phyloP scores from a whole-genome alignment of 2,888 invertebrate species.

The Polia nebulosa region DNA sequence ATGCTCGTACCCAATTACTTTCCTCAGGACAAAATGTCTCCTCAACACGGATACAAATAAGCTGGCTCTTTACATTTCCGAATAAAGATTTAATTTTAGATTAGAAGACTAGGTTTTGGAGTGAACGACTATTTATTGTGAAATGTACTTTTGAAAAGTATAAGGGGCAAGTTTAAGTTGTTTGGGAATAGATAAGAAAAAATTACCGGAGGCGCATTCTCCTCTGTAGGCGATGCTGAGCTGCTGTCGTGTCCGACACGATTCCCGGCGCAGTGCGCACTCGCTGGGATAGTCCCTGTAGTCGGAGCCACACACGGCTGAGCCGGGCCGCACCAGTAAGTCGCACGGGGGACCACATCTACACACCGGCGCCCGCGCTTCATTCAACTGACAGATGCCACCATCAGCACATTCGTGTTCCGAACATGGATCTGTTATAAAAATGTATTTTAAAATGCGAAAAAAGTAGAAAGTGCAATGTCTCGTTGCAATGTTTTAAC shows the following conservation, averaged over 20 bases:
- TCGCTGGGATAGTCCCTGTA: slow-evolving; percentile 95
- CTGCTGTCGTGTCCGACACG: slow-evolving; percentile 94
- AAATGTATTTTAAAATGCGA: slow-evolving; percentile 12
- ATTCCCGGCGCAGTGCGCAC: slow-evolving; percentile 94
- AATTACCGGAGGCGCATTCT: slow-evolving; percentile 95
- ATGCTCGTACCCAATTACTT: slow-evolving; percentile 83
- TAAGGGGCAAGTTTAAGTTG: slow-evolving; percentile 22
- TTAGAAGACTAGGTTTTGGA: slow-evolving; percentile 74
- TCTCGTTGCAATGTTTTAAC: not conserved
- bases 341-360: slow-evolving; percentile 95
- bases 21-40: slow-evolving; percentile 81
- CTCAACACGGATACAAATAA: slow-evolving; percentile 77
- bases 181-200: slow-evolving; percentile 24
- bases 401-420: slow-evolving; percentile 94
- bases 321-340: slow-evolving; percentile 92
- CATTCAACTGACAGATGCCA: slow-evolving; percentile 96
- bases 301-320: slow-evolving; percentile 94
- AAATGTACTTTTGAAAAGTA: slow-evolving; percentile 42
- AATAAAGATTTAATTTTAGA: slow-evolving; percentile 87
- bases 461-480: not conserved
- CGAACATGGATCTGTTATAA: slow-evolving; percentile 95
- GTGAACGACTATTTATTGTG: slow-evolving; percentile 51
- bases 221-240: slow-evolving; percentile 95
- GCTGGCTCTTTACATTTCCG: slow-evolving; percentile 76
- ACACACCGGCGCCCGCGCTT: slow-evolving; percentile 94